Conservation (phyloP, 2,888 invertebrate genomes). For the Megalurothrips usitatus region DNA sequence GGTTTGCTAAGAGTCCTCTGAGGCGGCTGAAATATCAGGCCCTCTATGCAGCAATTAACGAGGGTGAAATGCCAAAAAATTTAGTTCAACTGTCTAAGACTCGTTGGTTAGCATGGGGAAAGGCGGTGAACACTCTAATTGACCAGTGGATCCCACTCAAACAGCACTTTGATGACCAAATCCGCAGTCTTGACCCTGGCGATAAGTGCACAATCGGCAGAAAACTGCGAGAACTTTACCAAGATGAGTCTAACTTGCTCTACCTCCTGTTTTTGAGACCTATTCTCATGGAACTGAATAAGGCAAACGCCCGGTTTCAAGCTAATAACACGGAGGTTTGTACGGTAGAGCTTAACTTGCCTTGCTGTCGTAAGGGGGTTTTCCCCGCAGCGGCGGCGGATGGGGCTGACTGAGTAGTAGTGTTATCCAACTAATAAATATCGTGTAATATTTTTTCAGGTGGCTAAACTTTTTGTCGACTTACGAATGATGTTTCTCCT, state of each 20-base stretch:
- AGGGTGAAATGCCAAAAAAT: conserved; percentile 32
- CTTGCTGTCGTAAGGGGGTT: too few species aligned
- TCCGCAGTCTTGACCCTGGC: conserved; percentile 24
- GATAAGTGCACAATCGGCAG: conserved; percentile 38
- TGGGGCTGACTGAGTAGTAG: too few species aligned
- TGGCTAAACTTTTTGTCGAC: conserved; percentile 29
- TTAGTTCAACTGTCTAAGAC: conserved; percentile 35
- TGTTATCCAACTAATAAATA: too few species aligned
- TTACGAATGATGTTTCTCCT: conserved; percentile 22
- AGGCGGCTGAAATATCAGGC: conserved; percentile 34
- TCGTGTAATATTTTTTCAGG: conserved; percentile 26
- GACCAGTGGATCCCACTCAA: conserved; percentile 39
- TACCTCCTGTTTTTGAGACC: conserved; percentile 35
- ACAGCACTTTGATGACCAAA: conserved; percentile 36
- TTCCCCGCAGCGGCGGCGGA: too few species aligned
- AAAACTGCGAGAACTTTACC: conserved; percentile 36
- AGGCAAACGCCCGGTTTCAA: conserved; percentile 27
- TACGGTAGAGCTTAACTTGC: too few species aligned
- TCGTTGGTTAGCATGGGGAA: conserved; percentile 38
- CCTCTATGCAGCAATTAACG: conserved; percentile 36
- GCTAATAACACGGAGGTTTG: conserved; percentile 12
- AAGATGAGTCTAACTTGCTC: conserved; percentile 36
- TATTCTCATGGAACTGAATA: neutral
- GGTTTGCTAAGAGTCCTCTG: conserved; percentile 39
- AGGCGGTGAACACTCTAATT: conserved; percentile 37